phyloP scores from a whole-genome alignment of 2,797 vertebrate genomes.

The Pterois miles region DNA sequence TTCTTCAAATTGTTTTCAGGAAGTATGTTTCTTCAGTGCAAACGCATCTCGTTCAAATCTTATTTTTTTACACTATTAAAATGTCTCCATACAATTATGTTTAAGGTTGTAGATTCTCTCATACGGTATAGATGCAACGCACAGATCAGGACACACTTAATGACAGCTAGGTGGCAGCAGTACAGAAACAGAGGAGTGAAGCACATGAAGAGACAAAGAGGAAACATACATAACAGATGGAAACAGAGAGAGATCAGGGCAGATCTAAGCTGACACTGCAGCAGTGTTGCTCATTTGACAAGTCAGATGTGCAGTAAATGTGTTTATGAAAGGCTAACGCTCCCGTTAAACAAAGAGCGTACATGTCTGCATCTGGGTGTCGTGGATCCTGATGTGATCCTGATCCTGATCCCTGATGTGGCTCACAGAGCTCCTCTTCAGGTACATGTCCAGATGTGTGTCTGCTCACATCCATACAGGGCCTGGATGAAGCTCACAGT shows the following conservation, averaged over 20 bases:
- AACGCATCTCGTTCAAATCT: background rate
- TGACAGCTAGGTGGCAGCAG: background rate
- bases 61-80: background rate
- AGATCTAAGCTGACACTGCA: too few relatives aligned
- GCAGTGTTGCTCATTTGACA: too few relatives aligned
- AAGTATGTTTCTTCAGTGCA: background rate
- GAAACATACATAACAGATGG: background rate
- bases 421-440: conserved; percentile 21
- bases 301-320: background rate
- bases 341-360: background rate
- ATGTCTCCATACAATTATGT: background rate
- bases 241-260: background rate
- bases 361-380: background rate
- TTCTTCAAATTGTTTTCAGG: background rate
- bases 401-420: too few relatives aligned
- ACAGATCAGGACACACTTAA: background rate
- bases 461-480: conserved; percentile 15
- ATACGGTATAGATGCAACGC: too few relatives aligned
- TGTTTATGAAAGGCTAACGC: background rate
- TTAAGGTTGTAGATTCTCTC: background rate
- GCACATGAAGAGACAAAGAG: background rate
- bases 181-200: background rate
- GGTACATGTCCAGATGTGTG: conserved; percentile 26
- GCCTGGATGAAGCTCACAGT: conserved; percentile 51
- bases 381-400: too few relatives aligned